Base-by-base conservation (phyloP, 1,140 invertebrate species). In the Tetramorium alpestre region DNA sequence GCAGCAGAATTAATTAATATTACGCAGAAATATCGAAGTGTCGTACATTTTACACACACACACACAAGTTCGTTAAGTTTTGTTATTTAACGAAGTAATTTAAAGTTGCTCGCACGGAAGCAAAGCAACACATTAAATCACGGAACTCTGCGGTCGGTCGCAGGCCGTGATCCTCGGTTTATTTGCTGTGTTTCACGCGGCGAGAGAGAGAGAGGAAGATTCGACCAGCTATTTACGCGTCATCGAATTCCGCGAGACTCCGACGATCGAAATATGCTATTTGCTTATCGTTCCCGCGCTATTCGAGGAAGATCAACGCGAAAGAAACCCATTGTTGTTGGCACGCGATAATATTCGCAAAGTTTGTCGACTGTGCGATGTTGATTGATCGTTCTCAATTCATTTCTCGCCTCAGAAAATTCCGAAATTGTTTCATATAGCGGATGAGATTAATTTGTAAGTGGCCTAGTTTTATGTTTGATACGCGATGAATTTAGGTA, bases 181-280 rank as follows among this genome's bases (percentile, higher is more conserved):
- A 84, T 84, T 87, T 87, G 80, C 38, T 16, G 22, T 62, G n/a
- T 73, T 33, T 47, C 81, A 25, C 13, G 38, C 22, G 51, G 58
- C n/a, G 70, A 18, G 41, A 49, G 49, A 28, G 25, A 80, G 28
- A 56, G 22, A 81, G 2, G 28, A 38, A 81, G 44, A 82, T 82
- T 22, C 62, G 28, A 56, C 22, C 56, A 8, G 75, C 67, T 85
- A 65, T 92, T 91, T 88, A 89, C 89, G 58, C 88, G 87, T 92
- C 91, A 89, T 92, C 88, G 87, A 90, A 93, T 93, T 92, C 92
- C 91, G 73, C 56, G 65, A 89, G 90, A 91, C 85, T 91, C 87
- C 70, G 76, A 90, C 90, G 82, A 87, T 25, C 87, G 88, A 84
- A 90, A 69, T 56, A 75, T 85, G 22, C 22, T 22, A 22, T 75